Percentiles rank a stretch among this genome's conserved stretches.
Evolutionary conservation across 2,113 vertebrate genomes (phyloP).

Genomic region (Sorex araneus): DNA sequence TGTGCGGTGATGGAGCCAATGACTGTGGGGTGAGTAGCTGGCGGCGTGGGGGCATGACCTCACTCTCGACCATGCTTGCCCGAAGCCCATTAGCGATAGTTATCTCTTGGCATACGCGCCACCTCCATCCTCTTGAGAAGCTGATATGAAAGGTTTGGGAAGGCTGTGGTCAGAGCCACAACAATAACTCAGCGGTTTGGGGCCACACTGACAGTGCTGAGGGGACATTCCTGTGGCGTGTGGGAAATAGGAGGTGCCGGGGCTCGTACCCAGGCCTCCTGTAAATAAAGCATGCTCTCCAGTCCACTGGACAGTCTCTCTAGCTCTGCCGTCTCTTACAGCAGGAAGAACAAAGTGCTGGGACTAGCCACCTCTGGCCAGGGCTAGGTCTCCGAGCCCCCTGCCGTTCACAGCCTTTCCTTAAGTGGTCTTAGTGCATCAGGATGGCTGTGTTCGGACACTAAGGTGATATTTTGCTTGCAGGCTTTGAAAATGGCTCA

Average conservation of each 20-base stretch:
- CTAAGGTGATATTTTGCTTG: conserved; percentile 82
- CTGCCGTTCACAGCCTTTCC: not conserved
- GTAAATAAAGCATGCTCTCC: too few species aligned
- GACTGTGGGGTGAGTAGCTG: conserved; percentile 91
- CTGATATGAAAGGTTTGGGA: not conserved
- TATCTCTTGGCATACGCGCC: not conserved
- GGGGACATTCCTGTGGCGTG: too few species aligned
- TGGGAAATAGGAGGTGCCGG: too few species aligned
- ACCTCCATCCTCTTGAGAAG: not conserved
- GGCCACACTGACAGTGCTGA: too few species aligned
- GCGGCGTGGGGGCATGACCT: not conserved
- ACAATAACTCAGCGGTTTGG: not conserved
- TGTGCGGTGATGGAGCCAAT: conserved; percentile 93
- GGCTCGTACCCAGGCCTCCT: not conserved
- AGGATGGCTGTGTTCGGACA: not conserved
- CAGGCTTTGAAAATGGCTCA: conserved; percentile 93
- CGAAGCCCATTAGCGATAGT: not conserved
- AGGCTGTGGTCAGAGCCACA: not conserved
- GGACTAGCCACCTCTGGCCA: not conserved
- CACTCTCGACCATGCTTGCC: not conserved
- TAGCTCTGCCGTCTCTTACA: not conserved
- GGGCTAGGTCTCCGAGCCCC: too few species aligned
- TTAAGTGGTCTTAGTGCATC: not conserved
- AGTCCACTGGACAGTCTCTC: not conserved
- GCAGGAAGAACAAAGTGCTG: not conserved